Conservation (phyloP, 2,113 vertebrate species). For the Pachycephala philippinensis region DNA sequence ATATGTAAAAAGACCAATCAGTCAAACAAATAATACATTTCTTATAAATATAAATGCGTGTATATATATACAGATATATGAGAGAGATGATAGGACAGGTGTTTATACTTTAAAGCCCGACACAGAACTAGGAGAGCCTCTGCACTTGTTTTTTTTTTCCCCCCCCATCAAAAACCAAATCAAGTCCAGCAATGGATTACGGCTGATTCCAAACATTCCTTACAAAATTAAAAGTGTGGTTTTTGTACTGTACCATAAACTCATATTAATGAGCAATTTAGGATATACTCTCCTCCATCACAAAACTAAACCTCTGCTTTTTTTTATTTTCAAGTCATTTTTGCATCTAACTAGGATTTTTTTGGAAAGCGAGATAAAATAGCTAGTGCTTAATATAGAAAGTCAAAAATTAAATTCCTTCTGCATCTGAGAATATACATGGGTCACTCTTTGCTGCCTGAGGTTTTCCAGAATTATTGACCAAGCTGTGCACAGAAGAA, state of each 20-base stretch:
- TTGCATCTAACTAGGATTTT: constrained; percentile 29
- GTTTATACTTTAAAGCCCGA: constrained; percentile 38
- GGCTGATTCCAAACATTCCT: background rate
- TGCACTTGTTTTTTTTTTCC: background rate
- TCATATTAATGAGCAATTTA: constrained; percentile 48
- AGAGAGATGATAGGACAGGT: constrained; percentile 35
- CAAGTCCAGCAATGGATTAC: constrained; percentile 38
- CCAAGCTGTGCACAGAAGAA: constrained; percentile 49
- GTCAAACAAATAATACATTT: constrained; percentile 60
- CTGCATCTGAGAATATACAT: constrained; percentile 36
- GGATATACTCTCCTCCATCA: constrained; percentile 60
- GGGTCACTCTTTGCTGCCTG: constrained; percentile 55
- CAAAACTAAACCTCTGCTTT: constrained; percentile 59
- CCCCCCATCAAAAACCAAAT: background rate
- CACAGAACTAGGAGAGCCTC: constrained; percentile 9
- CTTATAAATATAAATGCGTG: constrained; percentile 52
- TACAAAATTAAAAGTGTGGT: constrained; percentile 12
- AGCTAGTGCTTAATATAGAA: constrained; percentile 60
- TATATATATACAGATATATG: constrained; percentile 32
- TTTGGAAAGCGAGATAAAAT: constrained; percentile 69
- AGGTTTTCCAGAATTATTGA: constrained; percentile 67
- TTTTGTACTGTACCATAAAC: constrained; percentile 55
- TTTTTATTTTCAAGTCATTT: constrained; percentile 27
- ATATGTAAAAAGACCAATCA: constrained; percentile 31
- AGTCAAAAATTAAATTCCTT: constrained; percentile 59